Evolutionary conservation across 2,888 invertebrate genomes (phyloP), one percentile per base, ranked within the genome.

Genomic region (Drosophila mayaguana): DNA sequence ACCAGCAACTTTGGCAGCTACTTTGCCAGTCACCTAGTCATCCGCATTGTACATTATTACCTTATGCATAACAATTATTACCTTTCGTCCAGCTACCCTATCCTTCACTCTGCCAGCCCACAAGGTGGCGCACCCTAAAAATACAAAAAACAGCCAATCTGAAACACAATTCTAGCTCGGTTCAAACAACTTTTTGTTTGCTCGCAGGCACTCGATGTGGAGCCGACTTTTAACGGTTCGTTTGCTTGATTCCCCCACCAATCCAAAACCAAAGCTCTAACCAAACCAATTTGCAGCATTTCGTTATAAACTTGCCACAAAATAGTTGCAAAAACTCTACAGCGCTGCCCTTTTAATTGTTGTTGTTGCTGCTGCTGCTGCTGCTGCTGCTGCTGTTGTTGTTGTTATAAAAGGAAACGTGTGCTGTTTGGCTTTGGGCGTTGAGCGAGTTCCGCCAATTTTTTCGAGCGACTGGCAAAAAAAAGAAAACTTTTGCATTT

Each of bases 201-300:
- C 43, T 16, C 6, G 14, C 18, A 36, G 25, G 43, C 28, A 38
- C 62, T 61, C 62, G 36, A 63, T 62, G 38, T 34, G 22, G 5
- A n/a, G n/a, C n/a, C 40, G 12, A 32, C 28, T 55, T 42, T 62
- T 32, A 36, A 40, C 51, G 40, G 16, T 42, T 18, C 34, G 32
- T 40, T 48, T 45, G 48, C 40, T 59, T 42, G 46, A 36, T 18
- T 32, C 32, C 28, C 22, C 62, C 40, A 61, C 38, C 48, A n/a
- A 43, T 14, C 36, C 2, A 22, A 22, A 60, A 54, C 63, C 45
- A 67, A 63, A 60, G 59, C 65, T 45, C 53, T 61, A 64, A 59
- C 69, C 83, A 63, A 83, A 86, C 84, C 87, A 86, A 86, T 82
- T 82, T 87, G 84, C 81, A 78, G 81, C 66, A 63, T 72, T 86